Evolutionary conservation across 2,797 vertebrate genomes (phyloP).

Genomic region (Sebastolobus alascanus): DNA sequence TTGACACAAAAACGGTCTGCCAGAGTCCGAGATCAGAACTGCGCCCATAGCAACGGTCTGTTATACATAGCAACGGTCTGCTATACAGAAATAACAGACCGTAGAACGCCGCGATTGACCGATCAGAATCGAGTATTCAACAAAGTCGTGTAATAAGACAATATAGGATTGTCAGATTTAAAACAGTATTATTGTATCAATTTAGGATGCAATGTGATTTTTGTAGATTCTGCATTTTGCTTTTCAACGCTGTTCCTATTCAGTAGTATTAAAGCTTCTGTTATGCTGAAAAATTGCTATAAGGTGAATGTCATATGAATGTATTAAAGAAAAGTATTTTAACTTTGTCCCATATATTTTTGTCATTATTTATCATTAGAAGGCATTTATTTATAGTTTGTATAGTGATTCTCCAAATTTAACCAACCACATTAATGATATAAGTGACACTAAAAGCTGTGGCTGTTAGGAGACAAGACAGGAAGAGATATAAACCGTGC

Average conservation of each 20-base stretch:
- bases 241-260: neutral
- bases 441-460: neutral
- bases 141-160: neutral
- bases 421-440: neutral
- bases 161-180: neutral
- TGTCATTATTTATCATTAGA: neutral
- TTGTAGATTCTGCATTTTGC: slow-evolving; percentile 24
- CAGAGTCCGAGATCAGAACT: no score
- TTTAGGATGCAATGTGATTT: slow-evolving; percentile 9
- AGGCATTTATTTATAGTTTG: neutral
- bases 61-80: no score
- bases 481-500: no score
- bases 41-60: no score
- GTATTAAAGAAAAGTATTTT: slow-evolving; percentile 20
- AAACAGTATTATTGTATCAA: neutral
- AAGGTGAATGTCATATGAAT: slow-evolving; percentile 6
- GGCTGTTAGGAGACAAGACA: neutral
- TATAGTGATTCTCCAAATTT: neutral
- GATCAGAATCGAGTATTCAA: no score
- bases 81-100: no score
- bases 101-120: no score
- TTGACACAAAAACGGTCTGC: no score
- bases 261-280: neutral
- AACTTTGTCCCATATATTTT: neutral
- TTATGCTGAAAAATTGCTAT: slow-evolving; percentile 13